Conservation (phyloP, 2,113 vertebrate genomes). For the Melanerpes formicivorus region DNA sequence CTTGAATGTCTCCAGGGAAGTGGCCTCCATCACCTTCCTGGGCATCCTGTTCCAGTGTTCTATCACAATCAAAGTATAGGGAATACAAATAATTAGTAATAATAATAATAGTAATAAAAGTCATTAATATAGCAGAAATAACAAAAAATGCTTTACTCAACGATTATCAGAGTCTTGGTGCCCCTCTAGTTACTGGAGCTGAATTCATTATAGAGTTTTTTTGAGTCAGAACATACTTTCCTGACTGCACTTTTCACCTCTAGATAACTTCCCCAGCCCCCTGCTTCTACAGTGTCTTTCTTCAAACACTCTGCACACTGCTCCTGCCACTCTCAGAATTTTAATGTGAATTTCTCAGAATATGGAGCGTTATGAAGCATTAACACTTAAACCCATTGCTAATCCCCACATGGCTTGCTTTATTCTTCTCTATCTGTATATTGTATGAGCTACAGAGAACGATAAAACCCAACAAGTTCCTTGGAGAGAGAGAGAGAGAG, state of each 20-base stretch:
- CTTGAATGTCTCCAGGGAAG: too few species aligned
- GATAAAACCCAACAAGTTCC: slow-evolving; percentile 44
- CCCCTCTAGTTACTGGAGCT: not conserved
- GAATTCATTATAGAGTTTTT: not conserved
- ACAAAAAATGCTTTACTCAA: not conserved
- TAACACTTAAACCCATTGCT: slow-evolving; percentile 69
- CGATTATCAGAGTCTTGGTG: not conserved
- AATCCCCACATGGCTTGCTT: slow-evolving; percentile 59
- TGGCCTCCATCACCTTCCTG: too few species aligned
- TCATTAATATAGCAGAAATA: not conserved
- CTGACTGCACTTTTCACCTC: slow-evolving; percentile 52
- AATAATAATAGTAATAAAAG: too few species aligned
- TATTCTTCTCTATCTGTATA: slow-evolving; percentile 60
- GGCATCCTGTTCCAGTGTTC: too few species aligned
- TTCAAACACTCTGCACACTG: slow-evolving; percentile 31
- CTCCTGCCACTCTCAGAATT: slow-evolving; percentile 50
- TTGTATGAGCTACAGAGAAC: slow-evolving; percentile 45
- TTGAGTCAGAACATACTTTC: not conserved
- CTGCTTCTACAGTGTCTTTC: slow-evolving; percentile 21
- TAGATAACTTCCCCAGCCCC: slow-evolving; percentile 8
- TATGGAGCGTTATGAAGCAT: slow-evolving; percentile 57
- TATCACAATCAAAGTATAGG: too few species aligned
- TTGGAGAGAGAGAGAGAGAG: not conserved
- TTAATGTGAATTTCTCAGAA: slow-evolving; percentile 69
- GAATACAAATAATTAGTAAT: too few species aligned